Conservation (phyloP, 2,888 invertebrate species). For the Monopis laevigella region DNA sequence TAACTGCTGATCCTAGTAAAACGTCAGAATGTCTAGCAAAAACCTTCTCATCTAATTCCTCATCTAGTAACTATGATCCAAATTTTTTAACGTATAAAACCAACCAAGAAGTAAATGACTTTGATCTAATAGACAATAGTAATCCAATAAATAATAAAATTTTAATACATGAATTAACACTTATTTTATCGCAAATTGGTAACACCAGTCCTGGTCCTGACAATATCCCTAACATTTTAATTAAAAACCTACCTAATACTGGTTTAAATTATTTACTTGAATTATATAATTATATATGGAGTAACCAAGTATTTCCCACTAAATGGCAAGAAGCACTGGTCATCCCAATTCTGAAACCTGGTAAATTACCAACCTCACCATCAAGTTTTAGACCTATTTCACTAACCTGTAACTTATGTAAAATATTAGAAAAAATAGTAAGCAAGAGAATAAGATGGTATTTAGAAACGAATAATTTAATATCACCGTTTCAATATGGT, state of each 20-base stretch:
- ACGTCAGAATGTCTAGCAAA: slow-evolving; percentile 9
- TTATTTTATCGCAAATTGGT: slow-evolving; percentile 11
- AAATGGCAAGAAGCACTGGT: slow-evolving; percentile 19
- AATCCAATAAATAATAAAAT: background rate
- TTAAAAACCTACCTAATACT: slow-evolving; percentile 16
- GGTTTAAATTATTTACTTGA: slow-evolving; percentile 14
- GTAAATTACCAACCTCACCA: slow-evolving; percentile 12
- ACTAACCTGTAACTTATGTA: slow-evolving; percentile 15
- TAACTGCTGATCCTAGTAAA: background rate
- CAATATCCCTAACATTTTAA: slow-evolving; percentile 17
- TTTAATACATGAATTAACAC: slow-evolving; percentile 14
- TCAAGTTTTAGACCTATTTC: slow-evolving; percentile 19
- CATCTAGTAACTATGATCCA: slow-evolving; percentile 16
- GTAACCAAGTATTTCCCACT: slow-evolving; percentile 17
- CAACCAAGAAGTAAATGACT: background rate
- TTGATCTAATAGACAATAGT: background rate
- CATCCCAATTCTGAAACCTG: slow-evolving; percentile 19
- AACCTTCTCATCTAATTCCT: slow-evolving; percentile 15
- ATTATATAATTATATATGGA: slow-evolving; percentile 3
- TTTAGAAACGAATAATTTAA: slow-evolving; percentile 9
- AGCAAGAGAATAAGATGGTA: slow-evolving; percentile 18
- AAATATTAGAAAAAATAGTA: slow-evolving; percentile 19
- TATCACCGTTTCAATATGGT: slow-evolving; percentile 17
- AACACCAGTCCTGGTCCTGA: slow-evolving; percentile 18
- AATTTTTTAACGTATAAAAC: slow-evolving; percentile 11